A percentile compares a stretch with the other conserved stretches of the same genome.
Evolutionary conservation across 2,113 vertebrate genomes (phyloP).

Genomic region (Eleginops maclovinus): DNA sequence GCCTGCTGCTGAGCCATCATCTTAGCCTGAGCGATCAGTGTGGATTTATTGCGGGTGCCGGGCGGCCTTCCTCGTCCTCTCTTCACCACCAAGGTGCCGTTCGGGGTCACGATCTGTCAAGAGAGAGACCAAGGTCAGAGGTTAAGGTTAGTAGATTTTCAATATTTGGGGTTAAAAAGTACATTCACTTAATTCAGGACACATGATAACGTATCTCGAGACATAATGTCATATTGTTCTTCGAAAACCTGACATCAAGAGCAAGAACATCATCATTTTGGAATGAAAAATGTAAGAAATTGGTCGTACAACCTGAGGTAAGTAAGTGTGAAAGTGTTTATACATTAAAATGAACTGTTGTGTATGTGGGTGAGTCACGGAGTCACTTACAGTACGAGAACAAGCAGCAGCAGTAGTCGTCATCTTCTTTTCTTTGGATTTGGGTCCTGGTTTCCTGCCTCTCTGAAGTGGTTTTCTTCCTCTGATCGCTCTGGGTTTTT

Average conservation of each 20-base stretch:
- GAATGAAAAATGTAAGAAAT: background rate
- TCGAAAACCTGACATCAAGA: background rate
- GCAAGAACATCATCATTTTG: background rate
- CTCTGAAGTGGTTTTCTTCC: slow-evolving; percentile 64
- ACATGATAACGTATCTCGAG: too few relatives aligned
- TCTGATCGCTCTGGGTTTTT: slow-evolving; percentile 52
- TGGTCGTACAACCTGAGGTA: too few relatives aligned
- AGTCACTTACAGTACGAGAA: slow-evolving; percentile 21
- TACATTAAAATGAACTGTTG: too few relatives aligned
- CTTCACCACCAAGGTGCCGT: slow-evolving; percentile 68
- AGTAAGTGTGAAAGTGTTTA: too few relatives aligned
- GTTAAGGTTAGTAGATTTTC: too few relatives aligned
- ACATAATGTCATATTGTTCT: too few relatives aligned
- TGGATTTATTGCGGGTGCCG: slow-evolving; percentile 78
- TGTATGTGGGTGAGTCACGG: background rate
- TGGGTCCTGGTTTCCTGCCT: slow-evolving; percentile 66
- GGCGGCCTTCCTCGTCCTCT: slow-evolving; percentile 82
- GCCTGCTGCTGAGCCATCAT: slow-evolving; percentile 70
- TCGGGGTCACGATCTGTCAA: slow-evolving; percentile 46
- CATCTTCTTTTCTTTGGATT: slow-evolving; percentile 63
- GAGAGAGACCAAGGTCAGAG: too few relatives aligned
- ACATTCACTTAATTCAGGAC: too few relatives aligned
- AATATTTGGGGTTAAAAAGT: too few relatives aligned
- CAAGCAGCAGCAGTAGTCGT: background rate
- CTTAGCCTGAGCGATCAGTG: slow-evolving; percentile 74